Percentiles rank a stretch among this genome's conserved stretches.
Evolutionary conservation across 2,888 invertebrate genomes (phyloP).

Genomic region (Calameuta filiformis): DNA sequence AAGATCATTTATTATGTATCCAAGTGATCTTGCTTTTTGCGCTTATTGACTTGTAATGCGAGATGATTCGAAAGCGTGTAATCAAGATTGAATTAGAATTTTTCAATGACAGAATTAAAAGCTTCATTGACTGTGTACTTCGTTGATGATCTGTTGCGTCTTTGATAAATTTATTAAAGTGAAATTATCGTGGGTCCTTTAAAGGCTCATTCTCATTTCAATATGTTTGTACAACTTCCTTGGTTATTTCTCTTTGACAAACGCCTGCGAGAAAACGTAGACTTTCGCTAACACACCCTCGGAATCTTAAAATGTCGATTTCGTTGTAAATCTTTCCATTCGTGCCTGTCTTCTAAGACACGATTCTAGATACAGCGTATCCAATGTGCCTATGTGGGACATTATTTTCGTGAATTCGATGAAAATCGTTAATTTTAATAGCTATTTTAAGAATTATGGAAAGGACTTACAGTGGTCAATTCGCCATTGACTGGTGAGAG

Average conservation of each 20-base stretch:
- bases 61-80: neutral
- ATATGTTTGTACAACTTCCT: conserved; percentile 26
- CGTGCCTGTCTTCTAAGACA: neutral
- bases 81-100: neutral
- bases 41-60: no score
- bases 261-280: conserved; percentile 33
- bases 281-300: conserved; percentile 44
- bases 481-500: neutral
- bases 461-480: neutral
- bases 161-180: neutral
- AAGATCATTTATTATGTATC: neutral
- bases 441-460: neutral
- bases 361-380: neutral
- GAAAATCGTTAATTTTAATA: neutral
- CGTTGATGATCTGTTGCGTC: neutral
- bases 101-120: neutral
- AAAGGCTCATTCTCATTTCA: conserved; percentile 20
- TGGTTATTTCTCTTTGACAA: conserved; percentile 42
- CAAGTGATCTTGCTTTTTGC: neutral
- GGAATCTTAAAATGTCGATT: conserved; percentile 35
- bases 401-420: neutral
- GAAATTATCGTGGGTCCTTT: neutral
- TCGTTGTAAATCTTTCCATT: neutral
- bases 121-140: neutral
- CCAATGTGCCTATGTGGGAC: neutral